Evolutionary conservation across 2,113 vertebrate species (phyloP).

Genomic region (Mobula hypostoma): DNA sequence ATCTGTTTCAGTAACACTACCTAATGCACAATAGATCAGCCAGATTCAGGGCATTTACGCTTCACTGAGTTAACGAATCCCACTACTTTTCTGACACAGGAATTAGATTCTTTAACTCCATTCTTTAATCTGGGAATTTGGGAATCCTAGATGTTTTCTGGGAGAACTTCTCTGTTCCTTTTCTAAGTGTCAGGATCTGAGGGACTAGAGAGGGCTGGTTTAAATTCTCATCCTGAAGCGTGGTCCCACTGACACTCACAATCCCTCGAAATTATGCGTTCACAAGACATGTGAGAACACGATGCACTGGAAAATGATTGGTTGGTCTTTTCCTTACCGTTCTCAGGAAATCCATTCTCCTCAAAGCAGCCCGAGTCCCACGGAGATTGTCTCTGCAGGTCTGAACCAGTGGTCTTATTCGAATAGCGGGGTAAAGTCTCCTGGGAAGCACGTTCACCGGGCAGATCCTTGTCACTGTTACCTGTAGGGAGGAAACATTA

Average conservation of each 20-base stretch:
- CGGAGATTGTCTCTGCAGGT: conserved; percentile 76
- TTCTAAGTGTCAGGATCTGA: background rate
- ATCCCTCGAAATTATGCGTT: background rate
- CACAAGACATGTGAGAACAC: background rate
- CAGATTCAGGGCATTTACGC: background rate
- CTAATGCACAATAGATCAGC: conserved; percentile 19
- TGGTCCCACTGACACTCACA: background rate
- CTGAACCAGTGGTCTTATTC: conserved; percentile 66
- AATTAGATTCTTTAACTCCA: no score
- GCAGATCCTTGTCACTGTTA: conserved; percentile 78
- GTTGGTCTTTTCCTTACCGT: conserved; percentile 69
- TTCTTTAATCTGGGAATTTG: no score
- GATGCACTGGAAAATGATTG: background rate
- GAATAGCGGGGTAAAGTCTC: conserved; percentile 71
- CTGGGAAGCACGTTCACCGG: conserved; percentile 78
- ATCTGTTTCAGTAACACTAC: background rate
- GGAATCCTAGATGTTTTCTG: background rate
- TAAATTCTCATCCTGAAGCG: background rate
- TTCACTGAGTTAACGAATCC: no score
- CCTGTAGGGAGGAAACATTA: conserved; percentile 55
- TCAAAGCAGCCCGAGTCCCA: conserved; percentile 96
- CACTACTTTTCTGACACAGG: no score
- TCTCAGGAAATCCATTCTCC: conserved; percentile 93
- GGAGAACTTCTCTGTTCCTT: background rate
- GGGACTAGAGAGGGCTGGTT: background rate